Evolutionary conservation across 2,797 vertebrate genomes (phyloP).

Genomic region (Lepidocolaptes lacrymiger): DNA sequence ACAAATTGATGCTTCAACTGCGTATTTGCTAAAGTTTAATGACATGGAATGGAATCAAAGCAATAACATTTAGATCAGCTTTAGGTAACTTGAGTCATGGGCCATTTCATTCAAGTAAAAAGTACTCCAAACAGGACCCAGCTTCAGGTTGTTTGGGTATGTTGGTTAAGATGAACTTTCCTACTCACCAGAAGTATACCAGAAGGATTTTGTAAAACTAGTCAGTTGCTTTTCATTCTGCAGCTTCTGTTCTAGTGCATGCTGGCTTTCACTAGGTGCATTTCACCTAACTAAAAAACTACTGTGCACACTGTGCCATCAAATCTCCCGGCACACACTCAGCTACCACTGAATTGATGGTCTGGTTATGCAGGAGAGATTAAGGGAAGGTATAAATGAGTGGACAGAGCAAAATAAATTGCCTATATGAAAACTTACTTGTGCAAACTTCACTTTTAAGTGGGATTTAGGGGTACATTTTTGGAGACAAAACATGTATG

Average conservation of each 20-base stretch:
- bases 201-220: not conserved
- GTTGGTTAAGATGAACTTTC: conserved; percentile 21
- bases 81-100: conserved; percentile 33
- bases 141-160: not conserved
- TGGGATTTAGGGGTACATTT: conserved; percentile 23
- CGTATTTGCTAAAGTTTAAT: conserved; percentile 69
- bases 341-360: not conserved
- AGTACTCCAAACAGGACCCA: not conserved
- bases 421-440: conserved; percentile 15
- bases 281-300: not conserved
- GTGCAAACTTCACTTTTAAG: conserved; percentile 25
- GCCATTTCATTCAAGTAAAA: conserved; percentile 2
- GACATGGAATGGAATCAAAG: conserved; percentile 52
- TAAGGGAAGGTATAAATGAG: conserved; percentile 25
- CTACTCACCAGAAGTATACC: not conserved
- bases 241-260: not conserved
- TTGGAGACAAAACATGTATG: conserved; percentile 1
- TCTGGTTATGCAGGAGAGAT: conserved; percentile 55
- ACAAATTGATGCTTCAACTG: conserved; percentile 34
- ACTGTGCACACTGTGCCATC: conserved; percentile 4
- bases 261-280: not conserved
- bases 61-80: conserved; percentile 21
- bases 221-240: not conserved
- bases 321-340: conserved; percentile 1
- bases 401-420: not conserved